A percentile compares a stretch with the other conserved stretches of the same genome.
Conservation (phyloP, 2,888 invertebrate species). For the Cephus nigrinus region DNA sequence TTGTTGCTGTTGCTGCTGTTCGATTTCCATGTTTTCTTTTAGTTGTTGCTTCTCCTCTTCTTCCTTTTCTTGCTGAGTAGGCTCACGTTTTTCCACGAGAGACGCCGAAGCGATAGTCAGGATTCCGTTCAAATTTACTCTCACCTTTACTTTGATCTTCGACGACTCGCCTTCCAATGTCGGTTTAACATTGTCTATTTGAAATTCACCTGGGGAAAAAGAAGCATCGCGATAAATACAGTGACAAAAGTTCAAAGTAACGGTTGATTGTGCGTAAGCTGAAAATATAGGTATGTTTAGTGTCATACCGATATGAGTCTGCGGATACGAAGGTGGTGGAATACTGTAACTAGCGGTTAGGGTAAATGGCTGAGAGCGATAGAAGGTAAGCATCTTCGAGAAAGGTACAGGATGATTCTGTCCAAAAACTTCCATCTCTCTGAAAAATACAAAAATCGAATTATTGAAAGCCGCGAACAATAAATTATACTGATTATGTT, state of each 20-base stretch:
- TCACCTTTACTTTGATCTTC: conserved; percentile 95
- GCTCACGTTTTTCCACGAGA: conserved; percentile 75
- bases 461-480: not conserved
- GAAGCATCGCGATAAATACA: not conserved
- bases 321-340: conserved; percentile 77
- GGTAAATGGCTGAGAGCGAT: conserved; percentile 87
- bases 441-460: conserved; percentile 59
- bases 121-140: conserved; percentile 94
- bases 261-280: not conserved
- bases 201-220: conserved; percentile 73
- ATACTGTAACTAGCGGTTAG: conserved; percentile 87
- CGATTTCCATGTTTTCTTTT: conserved; percentile 66
- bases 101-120: conserved; percentile 89
- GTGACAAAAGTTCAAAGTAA: not conserved
- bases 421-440: conserved; percentile 93
- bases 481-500: not conserved
- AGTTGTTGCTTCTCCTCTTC: conserved; percentile 54
- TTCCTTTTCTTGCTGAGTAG: conserved; percentile 61
- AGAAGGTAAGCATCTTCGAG: conserved; percentile 94
- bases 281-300: not conserved
- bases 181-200: conserved; percentile 85
- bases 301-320: conserved; percentile 80
- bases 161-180: conserved; percentile 90
- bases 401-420: conserved; percentile 91
- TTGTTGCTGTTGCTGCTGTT: conserved; percentile 40